phyloP scores from a whole-genome alignment of 2,888 invertebrate genomes.

The Blastobasis lacticolella region DNA sequence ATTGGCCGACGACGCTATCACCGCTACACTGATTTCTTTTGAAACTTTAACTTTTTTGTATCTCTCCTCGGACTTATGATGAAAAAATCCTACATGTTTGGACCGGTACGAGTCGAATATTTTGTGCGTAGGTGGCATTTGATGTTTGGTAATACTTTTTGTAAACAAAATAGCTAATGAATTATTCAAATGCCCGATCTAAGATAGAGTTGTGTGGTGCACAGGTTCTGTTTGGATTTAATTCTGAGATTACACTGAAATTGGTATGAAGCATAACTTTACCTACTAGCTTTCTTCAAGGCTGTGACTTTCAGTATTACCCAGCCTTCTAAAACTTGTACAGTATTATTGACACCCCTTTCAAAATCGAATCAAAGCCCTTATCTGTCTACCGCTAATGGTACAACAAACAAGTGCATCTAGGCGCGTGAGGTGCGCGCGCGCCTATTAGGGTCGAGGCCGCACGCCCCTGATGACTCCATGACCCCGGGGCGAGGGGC shows the following conservation, averaged over 20 bases:
- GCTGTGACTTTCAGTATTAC: too few relatives aligned
- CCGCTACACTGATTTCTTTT: conserved; percentile 74
- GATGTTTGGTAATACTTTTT: conserved; percentile 56
- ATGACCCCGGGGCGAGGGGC: conserved; percentile 43
- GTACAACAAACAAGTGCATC: conserved; percentile 16
- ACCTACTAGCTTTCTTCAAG: too few relatives aligned
- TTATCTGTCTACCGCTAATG: too few relatives aligned
- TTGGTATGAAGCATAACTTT: too few relatives aligned
- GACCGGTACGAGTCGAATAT: conserved; percentile 62
- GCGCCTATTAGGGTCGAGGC: conserved; percentile 30
- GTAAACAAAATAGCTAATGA: conserved; percentile 58
- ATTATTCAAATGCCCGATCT: conserved; percentile 36
- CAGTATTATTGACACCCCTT: too few relatives aligned
- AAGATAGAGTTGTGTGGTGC: conserved; percentile 24
- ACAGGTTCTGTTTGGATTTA: too few relatives aligned
- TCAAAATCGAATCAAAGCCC: too few relatives aligned
- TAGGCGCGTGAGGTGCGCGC: conserved; percentile 40
- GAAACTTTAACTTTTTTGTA: conserved; percentile 60
- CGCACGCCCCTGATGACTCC: conserved; percentile 40
- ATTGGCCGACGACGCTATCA: conserved; percentile 67
- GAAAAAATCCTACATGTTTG: conserved; percentile 69
- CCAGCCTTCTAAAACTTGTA: too few relatives aligned
- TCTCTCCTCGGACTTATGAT: conserved; percentile 59
- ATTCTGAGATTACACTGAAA: too few relatives aligned
- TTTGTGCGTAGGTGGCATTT: conserved; percentile 70